A percentile compares a stretch with the other conserved stretches of the same genome.
These are phyloP conservation scores for Micropoecilia bifurca DNA, from an alignment of 2,797 vertebrate species.

Conservation along the genomic window DNA sequence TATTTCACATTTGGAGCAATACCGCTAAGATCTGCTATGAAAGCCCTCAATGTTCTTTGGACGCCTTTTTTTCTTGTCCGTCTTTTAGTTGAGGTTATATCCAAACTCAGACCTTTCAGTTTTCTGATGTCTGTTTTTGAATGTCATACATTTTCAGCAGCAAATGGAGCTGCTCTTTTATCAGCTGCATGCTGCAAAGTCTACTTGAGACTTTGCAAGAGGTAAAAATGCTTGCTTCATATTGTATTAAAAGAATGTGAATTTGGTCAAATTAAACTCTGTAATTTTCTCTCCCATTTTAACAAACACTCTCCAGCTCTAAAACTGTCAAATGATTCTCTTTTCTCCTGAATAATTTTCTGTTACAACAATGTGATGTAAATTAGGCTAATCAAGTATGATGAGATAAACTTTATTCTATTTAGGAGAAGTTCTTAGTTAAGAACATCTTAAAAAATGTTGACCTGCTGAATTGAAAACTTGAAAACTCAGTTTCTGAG, in stretches of 20 bases:
- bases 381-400: neutral
- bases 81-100: neutral
- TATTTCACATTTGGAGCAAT: neutral
- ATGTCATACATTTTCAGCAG: neutral
- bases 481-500: neutral
- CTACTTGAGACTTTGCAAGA: neutral
- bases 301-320: neutral
- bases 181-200: neutral
- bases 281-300: neutral
- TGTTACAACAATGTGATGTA: neutral
- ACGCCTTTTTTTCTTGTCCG: neutral
- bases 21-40: neutral
- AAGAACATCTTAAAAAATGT: neutral
- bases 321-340: neutral
- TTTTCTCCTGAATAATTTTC: neutral
- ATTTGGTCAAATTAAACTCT: neutral
- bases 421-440: neutral
- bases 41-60: neutral
- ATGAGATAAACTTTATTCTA: neutral
- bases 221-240: neutral
- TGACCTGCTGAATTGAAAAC: neutral
- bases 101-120: neutral
- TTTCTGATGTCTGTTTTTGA: neutral
- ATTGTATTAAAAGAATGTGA: neutral
- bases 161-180: slow-evolving; percentile 2